Conservation (phyloP, 2,113 vertebrate species). For the Lota lota region DNA sequence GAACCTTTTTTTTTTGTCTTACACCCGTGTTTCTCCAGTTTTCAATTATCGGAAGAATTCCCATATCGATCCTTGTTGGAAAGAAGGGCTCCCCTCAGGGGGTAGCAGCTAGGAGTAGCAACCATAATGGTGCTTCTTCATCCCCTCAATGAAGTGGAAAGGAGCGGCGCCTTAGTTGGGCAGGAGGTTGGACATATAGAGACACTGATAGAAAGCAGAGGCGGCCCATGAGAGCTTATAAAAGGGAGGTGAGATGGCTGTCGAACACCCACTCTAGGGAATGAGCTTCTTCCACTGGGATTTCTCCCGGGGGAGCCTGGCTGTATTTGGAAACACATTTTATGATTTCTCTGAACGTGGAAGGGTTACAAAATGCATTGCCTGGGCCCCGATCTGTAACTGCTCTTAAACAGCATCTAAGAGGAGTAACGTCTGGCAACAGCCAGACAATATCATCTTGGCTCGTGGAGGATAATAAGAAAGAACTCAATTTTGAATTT, state of each 20-base stretch:
- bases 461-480: slow-evolving; percentile 7
- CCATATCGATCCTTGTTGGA: slow-evolving; percentile 25
- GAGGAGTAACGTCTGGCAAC: slow-evolving; percentile 29
- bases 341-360: slow-evolving; percentile 43
- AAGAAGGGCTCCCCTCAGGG: slow-evolving; percentile 12
- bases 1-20: neutral
- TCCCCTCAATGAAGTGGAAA: slow-evolving; percentile 25
- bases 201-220: slow-evolving; percentile 51
- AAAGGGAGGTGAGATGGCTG: slow-evolving; percentile 48
- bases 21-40: slow-evolving; percentile 15
- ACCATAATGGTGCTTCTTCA: slow-evolving; percentile 33
- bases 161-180: slow-evolving; percentile 20
- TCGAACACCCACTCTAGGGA: slow-evolving; percentile 42
- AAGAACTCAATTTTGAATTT: neutral
- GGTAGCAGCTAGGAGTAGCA: slow-evolving; percentile 15
- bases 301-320: slow-evolving; percentile 26
- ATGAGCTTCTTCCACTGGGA: slow-evolving; percentile 46
- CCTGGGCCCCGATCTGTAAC: slow-evolving; percentile 2
- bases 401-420: slow-evolving; percentile 10
- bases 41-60: slow-evolving; percentile 34
- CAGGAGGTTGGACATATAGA: slow-evolving; percentile 27
- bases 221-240: slow-evolving; percentile 59
- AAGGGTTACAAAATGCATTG: slow-evolving; percentile 19
- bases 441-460: slow-evolving; percentile 6
- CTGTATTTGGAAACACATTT: slow-evolving; percentile 27